Evolutionary conservation across 2,888 invertebrate species (phyloP), one percentile per base, ranked within the genome.

Genomic region (Drosophila prostipennis): DNA sequence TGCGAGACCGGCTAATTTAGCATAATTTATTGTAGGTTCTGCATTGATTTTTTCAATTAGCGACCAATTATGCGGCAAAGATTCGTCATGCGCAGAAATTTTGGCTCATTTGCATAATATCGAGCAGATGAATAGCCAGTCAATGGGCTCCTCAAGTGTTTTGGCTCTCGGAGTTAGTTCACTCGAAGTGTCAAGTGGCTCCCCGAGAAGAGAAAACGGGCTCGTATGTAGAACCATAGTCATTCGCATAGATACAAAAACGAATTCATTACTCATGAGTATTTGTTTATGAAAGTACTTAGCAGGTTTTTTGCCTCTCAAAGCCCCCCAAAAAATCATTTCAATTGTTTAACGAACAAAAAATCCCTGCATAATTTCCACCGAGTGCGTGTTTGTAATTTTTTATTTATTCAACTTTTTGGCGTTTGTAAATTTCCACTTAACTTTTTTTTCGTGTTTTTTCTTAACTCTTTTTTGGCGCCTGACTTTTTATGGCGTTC

Each of bases 201-300:
- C 36, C 39, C 63, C 8, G 34, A 29, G 48, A 32, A 36, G 34
- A 32, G 36, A 53, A 52, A 37, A 45, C 23, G 43, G 34, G 42
- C n/a, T n/a, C n/a, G n/a, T 42, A 60, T n/a, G 48, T n/a, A 46
- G 39, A 40, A n/a, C 48, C 19, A 32, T 48, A 23, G 65, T 39
- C 40, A 53, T 52, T 46, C 43, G 49, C 70, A 46, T 56, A 52
- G 57, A 57, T 42, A 51, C 56, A 16, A 40, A 42, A 36, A 34
- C 29, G 16, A 43, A 42, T 54, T 72, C 52, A 72, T 72, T 71
- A 56, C 73, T 68, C 75, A 63, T 72, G 68, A 63, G 75, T 79
- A 81, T 87, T 87, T 82, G 87, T 79, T 87, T 82, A 85, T 85
- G 72, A 79, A 81, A 64, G 75, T 82, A 79, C 82, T 82, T 81